A percentile compares a stretch with the other conserved stretches of the same genome.
These are phyloP conservation scores for Chloebia gouldiae DNA, from an alignment of 2,113 vertebrate genomes.

Conservation along the genomic window DNA sequence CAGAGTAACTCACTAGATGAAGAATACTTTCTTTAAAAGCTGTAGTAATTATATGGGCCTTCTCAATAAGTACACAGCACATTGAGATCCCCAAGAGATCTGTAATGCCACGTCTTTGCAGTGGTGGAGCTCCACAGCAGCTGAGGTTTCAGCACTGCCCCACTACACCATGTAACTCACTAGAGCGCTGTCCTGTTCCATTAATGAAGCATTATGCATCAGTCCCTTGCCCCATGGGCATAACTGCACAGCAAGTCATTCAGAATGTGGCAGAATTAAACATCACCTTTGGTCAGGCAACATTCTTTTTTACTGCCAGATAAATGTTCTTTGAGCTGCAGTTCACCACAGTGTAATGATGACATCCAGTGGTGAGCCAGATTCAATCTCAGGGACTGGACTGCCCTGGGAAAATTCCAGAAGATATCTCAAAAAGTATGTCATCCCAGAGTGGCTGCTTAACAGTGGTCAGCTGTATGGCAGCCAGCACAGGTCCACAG, in stretches of 20 bases:
- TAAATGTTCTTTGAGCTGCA: not conserved
- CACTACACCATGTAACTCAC: no score
- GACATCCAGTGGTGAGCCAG: conserved; percentile 71
- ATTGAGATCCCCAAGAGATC: not conserved
- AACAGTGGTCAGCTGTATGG: not conserved
- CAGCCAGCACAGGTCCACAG: not conserved
- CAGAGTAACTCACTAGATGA: not conserved
- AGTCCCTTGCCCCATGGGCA: not conserved
- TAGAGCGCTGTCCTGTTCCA: not conserved
- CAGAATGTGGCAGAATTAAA: not conserved
- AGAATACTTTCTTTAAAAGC: not conserved
- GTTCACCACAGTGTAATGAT: conserved; percentile 20
- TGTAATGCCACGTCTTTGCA: not conserved
- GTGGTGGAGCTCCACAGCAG: not conserved
- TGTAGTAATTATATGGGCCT: not conserved
- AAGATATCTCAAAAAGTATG: not conserved
- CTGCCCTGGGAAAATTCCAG: not conserved
- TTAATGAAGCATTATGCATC: not conserved
- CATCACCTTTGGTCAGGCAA: not conserved
- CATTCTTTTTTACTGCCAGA: not conserved
- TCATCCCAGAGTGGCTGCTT: not conserved
- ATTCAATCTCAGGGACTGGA: not conserved
- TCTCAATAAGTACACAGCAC: not conserved
- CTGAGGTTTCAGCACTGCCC: not conserved
- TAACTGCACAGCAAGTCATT: not conserved